Percentiles rank a stretch among this genome's conserved stretches.
phyloP scores from a whole-genome alignment of 1,140 invertebrate genomes.

The Metopolophium dirhodum region DNA sequence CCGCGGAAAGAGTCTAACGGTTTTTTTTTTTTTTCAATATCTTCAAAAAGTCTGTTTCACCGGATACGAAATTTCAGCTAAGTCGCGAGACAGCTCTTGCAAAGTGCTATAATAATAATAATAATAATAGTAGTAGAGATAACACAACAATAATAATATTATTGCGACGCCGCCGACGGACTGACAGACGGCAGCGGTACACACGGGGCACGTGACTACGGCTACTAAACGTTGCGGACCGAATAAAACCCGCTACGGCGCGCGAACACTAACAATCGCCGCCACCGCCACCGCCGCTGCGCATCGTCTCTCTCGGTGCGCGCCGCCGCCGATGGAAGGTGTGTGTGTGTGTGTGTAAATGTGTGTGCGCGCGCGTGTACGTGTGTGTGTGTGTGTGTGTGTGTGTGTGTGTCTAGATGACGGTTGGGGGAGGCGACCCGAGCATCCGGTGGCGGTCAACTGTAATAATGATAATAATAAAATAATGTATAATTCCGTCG shows the following conservation, averaged over 20 bases:
- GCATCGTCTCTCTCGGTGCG: constrained; percentile 3
- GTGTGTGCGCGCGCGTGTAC: background rate
- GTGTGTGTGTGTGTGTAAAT: background rate
- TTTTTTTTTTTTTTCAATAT: background rate
- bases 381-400: background rate
- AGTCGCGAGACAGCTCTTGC: background rate
- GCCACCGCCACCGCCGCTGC: background rate
- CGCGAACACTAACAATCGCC: constrained; percentile 33
- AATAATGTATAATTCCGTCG: constrained; percentile 23
- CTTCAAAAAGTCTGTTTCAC: background rate
- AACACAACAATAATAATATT: background rate
- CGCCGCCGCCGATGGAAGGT: constrained; percentile 26
- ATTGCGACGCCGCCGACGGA: background rate
- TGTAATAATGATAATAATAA: constrained; percentile 40
- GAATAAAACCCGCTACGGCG: constrained; percentile 35
- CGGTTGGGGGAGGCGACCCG: background rate
- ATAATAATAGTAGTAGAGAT: background rate
- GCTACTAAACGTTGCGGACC: constrained; percentile 22
- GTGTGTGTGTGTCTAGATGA: background rate
- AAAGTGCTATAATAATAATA: background rate
- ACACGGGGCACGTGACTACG: constrained; percentile 34
- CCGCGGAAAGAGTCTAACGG: background rate
- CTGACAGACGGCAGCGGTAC: background rate
- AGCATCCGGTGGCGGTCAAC: constrained; percentile 38
- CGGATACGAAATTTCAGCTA: background rate